Conservation (phyloP, 2,113 vertebrate species). For the Ammodytes marinus region DNA sequence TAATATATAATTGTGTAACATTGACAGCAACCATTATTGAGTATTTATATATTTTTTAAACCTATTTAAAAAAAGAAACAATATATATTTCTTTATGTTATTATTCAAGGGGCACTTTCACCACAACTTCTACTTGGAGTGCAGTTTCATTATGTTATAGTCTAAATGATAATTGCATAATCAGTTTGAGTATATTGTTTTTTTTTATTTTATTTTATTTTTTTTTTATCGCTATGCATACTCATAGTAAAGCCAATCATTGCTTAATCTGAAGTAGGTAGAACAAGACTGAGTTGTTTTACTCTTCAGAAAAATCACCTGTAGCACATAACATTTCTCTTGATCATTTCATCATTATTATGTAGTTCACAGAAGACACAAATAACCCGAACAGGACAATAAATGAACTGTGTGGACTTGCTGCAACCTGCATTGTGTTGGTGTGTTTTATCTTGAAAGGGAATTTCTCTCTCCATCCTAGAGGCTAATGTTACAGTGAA, state of each 20-base stretch:
- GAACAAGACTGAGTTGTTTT: slow-evolving; percentile 1
- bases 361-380: slow-evolving; percentile 51
- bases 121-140: neutral
- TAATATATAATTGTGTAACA: neutral
- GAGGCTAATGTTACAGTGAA: slow-evolving; percentile 83
- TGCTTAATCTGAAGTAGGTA: neutral
- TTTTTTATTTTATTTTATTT: no score
- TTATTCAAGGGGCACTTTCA: neutral
- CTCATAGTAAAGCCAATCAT: neutral
- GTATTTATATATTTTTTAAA: neutral
- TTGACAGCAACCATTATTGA: neutral
- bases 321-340: neutral
- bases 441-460: slow-evolving; percentile 79
- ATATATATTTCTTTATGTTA: neutral
- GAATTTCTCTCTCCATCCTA: slow-evolving; percentile 79
- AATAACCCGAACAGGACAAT: slow-evolving; percentile 67
- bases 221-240: no score
- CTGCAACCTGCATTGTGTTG: slow-evolving; percentile 77
- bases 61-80: neutral
- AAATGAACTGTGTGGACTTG: slow-evolving; percentile 79
- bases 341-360: slow-evolving; percentile 22
- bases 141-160: neutral
- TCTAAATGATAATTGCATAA: neutral
- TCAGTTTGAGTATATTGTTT: neutral
- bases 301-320: neutral